Base-by-base conservation (phyloP, 2,113 vertebrate species). In the Emydura subglobosa region DNA sequence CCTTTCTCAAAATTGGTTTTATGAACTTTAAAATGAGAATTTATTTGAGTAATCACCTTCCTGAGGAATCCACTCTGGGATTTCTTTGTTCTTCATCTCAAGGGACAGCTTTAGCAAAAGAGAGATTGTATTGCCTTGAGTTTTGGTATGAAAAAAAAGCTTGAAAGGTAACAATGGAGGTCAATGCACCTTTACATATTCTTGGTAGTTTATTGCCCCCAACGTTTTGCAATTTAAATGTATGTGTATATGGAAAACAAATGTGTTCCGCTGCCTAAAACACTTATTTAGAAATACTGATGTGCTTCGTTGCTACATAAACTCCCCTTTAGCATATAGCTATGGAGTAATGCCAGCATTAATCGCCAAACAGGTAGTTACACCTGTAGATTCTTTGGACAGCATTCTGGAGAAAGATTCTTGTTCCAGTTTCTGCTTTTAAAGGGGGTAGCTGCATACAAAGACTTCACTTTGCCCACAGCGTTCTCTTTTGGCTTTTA, bases 1-100 rank as follows among this genome's bases (percentile, higher is more conserved):
- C 96, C 97, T 97, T 97, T 97, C 96, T 95, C 85, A 95, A 97
- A 92, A 97, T 97, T 97, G 96, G 91, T 97, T 97, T 97, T 95
- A 96, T 95, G 96, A 97, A 97, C 95, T 97, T 96, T 97, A 90
- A 94, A 89, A 96, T 79, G 88, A 92, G 95, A 97, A 97, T 97
- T 96, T 97, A 92, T 96, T 97, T 97, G 96, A 96, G 96, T 95
- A 96, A 97, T 97, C 96, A 93, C 94, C 93, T 97, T 95, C 95
- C 54, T 68, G 91, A 91, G 84, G 97, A 96, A 39, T 94, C 92
- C 81, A 82, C 87, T 96, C 89, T 61, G 82, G 42, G 90, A 94
- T 97, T 97, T 97, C 93, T 92, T 96, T 95, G 95, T 91, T 59
- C 96, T 94, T 96, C 94, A 79, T 97, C 97, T 93, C 97, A 39